Conservation (phyloP, 2,888 invertebrate species). For the Eupithecia dodoneata region DNA sequence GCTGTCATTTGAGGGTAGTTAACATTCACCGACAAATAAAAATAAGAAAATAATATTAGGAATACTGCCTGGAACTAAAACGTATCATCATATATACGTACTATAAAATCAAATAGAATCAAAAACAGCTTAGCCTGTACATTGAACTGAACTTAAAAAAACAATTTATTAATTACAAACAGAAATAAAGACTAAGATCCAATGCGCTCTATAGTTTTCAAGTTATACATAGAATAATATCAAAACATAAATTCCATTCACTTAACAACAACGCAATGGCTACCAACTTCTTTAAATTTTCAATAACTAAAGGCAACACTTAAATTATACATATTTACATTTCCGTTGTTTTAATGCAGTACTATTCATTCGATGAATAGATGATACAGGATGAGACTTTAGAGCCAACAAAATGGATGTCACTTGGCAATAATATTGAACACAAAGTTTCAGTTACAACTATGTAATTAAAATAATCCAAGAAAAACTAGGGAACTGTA, state of each 20-base stretch:
- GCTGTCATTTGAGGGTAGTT: conserved; percentile 56
- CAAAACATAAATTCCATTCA: conserved; percentile 53
- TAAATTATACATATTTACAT: conserved; percentile 8
- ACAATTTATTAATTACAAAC: conserved; percentile 55
- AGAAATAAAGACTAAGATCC: conserved; percentile 56
- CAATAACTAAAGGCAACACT: not conserved
- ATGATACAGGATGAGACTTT: not conserved
- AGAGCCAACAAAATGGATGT: conserved; percentile 59
- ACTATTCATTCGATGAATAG: not conserved
- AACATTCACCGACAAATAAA: conserved; percentile 44
- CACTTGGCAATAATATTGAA: conserved; percentile 50
- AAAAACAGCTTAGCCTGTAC: conserved; percentile 55
- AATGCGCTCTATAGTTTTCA: conserved; percentile 52
- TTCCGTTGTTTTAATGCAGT: not conserved
- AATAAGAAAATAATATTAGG: conserved; percentile 38
- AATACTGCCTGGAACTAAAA: conserved; percentile 43
- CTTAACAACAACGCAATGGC: conserved; percentile 2
- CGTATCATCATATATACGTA: conserved; percentile 28
- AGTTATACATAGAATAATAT: conserved; percentile 63
- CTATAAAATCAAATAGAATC: conserved; percentile 37
- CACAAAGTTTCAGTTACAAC: conserved; percentile 60
- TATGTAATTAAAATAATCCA: conserved; percentile 51
- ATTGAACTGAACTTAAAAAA: conserved; percentile 52
- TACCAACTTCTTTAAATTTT: not conserved
- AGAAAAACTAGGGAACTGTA: conserved; percentile 59